Evolutionary conservation across 2,113 vertebrate species (phyloP).

Genomic region (Psettodes erumei): DNA sequence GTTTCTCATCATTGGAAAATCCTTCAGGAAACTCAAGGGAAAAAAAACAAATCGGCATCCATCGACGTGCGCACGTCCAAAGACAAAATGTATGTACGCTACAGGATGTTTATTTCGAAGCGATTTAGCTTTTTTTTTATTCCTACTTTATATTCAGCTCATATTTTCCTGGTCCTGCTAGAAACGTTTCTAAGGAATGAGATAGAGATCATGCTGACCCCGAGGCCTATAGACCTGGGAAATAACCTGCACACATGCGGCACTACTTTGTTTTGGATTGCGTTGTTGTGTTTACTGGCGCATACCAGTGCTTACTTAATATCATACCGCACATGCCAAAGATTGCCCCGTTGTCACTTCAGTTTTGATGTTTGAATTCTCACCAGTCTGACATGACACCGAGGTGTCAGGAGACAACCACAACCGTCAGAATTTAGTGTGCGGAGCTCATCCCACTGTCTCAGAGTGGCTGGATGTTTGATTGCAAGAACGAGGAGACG

Average conservation of each 20-base stretch:
- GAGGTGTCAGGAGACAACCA: neutral
- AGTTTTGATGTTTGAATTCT: conserved; percentile 48
- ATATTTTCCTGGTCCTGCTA: neutral
- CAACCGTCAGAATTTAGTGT: neutral
- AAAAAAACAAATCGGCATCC: neutral
- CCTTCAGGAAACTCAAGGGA: neutral
- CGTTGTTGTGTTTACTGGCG: conserved; percentile 75
- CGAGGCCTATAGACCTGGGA: conserved; percentile 33
- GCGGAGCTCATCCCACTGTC: too few species aligned
- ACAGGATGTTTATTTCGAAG: neutral
- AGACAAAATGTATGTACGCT: neutral
- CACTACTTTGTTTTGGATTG: conserved; percentile 70
- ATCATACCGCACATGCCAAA: conserved; percentile 75
- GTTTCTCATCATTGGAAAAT: neutral
- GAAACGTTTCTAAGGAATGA: conserved; percentile 12
- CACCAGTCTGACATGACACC: conserved; percentile 31
- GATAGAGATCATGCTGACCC: conserved; percentile 59
- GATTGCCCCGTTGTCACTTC: conserved; percentile 66
- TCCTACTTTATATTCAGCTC: neutral
- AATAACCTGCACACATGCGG: conserved; percentile 35
- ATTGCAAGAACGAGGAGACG: neutral
- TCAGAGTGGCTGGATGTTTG: neutral
- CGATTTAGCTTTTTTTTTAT: neutral
- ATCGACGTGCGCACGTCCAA: neutral
- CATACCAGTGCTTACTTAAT: conserved; percentile 72